These are phyloP conservation scores for Labeo calbasu DNA, from an alignment of 2,797 vertebrate genomes.

Conservation along the genomic window DNA sequence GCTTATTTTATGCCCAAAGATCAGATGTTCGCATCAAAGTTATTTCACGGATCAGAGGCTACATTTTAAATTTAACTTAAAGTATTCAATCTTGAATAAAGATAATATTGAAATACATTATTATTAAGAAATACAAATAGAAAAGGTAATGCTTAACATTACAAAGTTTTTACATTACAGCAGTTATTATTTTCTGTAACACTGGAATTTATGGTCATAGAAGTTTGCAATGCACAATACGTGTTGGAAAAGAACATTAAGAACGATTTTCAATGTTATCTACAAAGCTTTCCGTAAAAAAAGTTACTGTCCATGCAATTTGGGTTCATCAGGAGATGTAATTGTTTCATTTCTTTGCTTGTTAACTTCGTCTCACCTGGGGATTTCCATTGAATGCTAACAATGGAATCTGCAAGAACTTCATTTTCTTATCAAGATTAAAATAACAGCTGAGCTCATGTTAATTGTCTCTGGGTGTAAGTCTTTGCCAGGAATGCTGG, in stretches of 20 bases:
- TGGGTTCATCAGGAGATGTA: constrained; percentile 31
- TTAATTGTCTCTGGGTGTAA: constrained; percentile 47
- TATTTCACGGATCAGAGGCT: neutral
- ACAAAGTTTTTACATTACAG: too few species aligned
- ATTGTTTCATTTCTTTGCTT: constrained; percentile 50
- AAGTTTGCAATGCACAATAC: neutral
- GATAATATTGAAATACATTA: neutral
- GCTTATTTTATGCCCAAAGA: neutral
- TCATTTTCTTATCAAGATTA: constrained; percentile 60
- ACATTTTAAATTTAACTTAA: neutral
- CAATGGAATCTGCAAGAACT: constrained; percentile 51
- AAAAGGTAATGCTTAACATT: too few species aligned
- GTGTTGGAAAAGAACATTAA: constrained; percentile 5
- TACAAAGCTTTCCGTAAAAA: constrained; percentile 11
- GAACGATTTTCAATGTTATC: neutral
- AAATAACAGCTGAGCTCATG: constrained; percentile 51
- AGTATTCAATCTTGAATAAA: neutral
- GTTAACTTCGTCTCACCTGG: constrained; percentile 45
- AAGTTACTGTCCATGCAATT: constrained; percentile 21
- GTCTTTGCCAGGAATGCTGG: constrained; percentile 32
- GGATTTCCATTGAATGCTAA: constrained; percentile 54
- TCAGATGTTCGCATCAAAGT: neutral
- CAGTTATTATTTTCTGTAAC: neutral
- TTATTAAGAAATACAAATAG: too few species aligned
- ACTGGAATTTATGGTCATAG: neutral